A percentile compares a stretch with the other conserved stretches of the same genome.
These are phyloP conservation scores for Phoeniculus purpureus DNA, from an alignment of 2,797 vertebrate genomes.

Conservation along the genomic window DNA sequence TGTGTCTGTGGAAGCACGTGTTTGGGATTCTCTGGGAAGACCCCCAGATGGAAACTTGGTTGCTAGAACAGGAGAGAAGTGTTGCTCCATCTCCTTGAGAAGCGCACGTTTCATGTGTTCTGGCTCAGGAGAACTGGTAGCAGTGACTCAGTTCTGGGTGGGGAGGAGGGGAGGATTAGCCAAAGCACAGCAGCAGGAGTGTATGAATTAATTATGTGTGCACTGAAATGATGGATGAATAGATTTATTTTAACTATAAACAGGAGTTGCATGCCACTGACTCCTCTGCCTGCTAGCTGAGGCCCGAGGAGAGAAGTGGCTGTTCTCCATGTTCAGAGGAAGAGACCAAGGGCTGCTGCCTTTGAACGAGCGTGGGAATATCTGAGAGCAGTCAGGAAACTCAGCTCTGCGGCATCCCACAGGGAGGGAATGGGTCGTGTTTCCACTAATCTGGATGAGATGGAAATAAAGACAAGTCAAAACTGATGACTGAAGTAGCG, in stretches of 20 bases:
- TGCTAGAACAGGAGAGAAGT: slow-evolving; percentile 18
- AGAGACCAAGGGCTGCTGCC: not conserved
- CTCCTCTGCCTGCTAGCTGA: slow-evolving; percentile 15
- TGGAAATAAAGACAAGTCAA: slow-evolving; percentile 51
- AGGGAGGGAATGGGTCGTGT: slow-evolving; percentile 21
- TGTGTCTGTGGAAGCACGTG: not conserved
- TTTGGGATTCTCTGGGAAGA: not conserved
- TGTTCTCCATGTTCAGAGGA: not conserved
- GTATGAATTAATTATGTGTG: slow-evolving; percentile 23
- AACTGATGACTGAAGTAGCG: slow-evolving; percentile 28
- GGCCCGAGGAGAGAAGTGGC: not conserved
- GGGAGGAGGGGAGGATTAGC: not conserved
- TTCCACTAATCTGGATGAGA: slow-evolving; percentile 33
- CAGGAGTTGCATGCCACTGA: not conserved
- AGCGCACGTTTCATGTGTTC: not conserved
- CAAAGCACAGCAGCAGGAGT: not conserved
- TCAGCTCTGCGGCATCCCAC: not conserved
- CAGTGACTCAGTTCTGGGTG: slow-evolving; percentile 17
- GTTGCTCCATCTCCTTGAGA: slow-evolving; percentile 60
- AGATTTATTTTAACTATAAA: slow-evolving; percentile 55
- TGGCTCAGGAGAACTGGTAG: not conserved
- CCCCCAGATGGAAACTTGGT: not conserved
- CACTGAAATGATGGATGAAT: slow-evolving; percentile 29
- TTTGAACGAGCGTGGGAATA: slow-evolving; percentile 12
- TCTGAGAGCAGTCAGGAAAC: slow-evolving; percentile 14